These are phyloP conservation scores for Rhegmatorhina hoffmannsi DNA, from an alignment of 2,113 vertebrate species.

Conservation along the genomic window DNA sequence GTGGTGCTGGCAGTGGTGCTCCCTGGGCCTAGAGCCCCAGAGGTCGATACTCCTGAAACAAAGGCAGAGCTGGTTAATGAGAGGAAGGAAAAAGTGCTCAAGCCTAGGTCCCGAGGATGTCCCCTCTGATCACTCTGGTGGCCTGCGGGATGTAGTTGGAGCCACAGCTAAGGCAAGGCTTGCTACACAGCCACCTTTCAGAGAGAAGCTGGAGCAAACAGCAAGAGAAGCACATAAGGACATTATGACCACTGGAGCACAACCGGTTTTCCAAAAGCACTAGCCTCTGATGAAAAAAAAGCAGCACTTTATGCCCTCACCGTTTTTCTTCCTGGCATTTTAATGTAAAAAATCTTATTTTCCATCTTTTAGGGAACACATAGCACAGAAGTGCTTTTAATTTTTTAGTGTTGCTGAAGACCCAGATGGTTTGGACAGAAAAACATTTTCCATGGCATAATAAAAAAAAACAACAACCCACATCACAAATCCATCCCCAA, in stretches of 20 bases:
- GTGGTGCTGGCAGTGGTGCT: slow-evolving; percentile 82
- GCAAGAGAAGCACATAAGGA: background rate
- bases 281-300: slow-evolving; percentile 32
- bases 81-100: background rate
- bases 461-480: background rate
- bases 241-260: background rate
- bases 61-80: background rate
- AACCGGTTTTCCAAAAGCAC: slow-evolving; percentile 5
- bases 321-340: slow-evolving; percentile 41
- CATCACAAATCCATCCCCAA: background rate
- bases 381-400: slow-evolving; percentile 21
- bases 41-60: slow-evolving; percentile 83
- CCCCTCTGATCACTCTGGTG: rapidly evolving
- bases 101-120: background rate
- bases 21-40: slow-evolving; percentile 81
- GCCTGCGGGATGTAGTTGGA: background rate
- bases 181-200: background rate
- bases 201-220: background rate
- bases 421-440: background rate
- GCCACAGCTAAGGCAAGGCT: background rate
- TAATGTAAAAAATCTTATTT: slow-evolving; percentile 51
- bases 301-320: background rate
- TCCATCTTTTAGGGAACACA: slow-evolving; percentile 14
- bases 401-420: slow-evolving; percentile 10
- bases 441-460: background rate